Conservation (phyloP, 1,140 invertebrate genomes). For the Acromyrmex charruanus region DNA sequence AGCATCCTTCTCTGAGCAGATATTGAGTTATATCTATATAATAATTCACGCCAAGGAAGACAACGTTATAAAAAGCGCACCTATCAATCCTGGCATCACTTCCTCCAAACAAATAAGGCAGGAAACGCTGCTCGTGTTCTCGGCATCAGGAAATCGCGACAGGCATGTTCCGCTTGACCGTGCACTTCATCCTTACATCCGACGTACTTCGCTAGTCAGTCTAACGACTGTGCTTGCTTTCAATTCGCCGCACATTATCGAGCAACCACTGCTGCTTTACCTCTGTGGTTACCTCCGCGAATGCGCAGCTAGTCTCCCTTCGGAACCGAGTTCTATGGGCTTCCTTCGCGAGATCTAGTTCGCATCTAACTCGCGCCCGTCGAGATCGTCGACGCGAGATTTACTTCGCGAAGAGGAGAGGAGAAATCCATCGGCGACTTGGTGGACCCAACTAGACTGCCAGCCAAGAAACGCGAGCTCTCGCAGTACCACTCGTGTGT, state of each 20-base stretch:
- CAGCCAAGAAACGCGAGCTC: conserved; percentile 66
- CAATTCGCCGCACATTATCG: conserved; percentile 71
- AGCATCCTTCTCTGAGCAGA: neutral
- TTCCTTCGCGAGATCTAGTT: conserved; percentile 17
- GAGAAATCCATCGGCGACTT: conserved; percentile 24
- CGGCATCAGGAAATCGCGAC: conserved; percentile 68
- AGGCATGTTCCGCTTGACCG: conserved; percentile 58
- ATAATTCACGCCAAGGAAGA: conserved; percentile 10
- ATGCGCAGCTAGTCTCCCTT: neutral
- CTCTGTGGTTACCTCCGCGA: neutral
- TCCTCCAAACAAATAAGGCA: conserved; percentile 71
- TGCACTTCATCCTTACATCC: conserved; percentile 68
- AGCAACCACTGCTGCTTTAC: conserved; percentile 19
- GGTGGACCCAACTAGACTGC: conserved; percentile 58
- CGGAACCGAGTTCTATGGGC: neutral
- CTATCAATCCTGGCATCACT: conserved; percentile 64
- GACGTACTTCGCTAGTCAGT: conserved; percentile 50
- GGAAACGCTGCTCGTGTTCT: conserved; percentile 50
- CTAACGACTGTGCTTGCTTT: conserved; percentile 73
- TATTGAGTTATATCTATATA: conserved; percentile 40
- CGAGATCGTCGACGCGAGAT: conserved; percentile 65
- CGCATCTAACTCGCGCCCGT: neutral
- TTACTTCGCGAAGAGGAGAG: conserved; percentile 48
- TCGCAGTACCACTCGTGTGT: conserved; percentile 14
- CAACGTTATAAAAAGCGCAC: neutral